Evolutionary conservation across 1,140 invertebrate species (phyloP), one percentile per base, ranked within the genome.

Genomic region (Cydia strobilella): DNA sequence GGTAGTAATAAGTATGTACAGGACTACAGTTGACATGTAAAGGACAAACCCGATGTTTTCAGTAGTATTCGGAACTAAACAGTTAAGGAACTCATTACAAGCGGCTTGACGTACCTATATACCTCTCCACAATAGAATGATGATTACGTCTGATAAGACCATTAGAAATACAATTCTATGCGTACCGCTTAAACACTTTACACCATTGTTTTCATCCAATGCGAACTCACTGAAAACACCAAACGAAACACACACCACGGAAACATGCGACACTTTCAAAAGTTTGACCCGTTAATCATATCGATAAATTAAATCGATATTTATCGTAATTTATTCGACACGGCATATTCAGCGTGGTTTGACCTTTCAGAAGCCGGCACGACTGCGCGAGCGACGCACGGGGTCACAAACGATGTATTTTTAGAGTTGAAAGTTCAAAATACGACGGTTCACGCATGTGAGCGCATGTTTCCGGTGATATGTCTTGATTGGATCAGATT

Each of bases 341-440:
- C 82, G 81, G 82, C 82, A 84, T 77, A 73, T 82, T 82, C 81
- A 82, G 84, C 87, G 90, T 89, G 87, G 84, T 80, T 74, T 91
- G 90, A 92, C 90, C 90, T 92, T 92, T 92, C 90, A 90, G 90
- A 83, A 84, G 86, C 76, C 82, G 83, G 75, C 82, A 81, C 84
- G 90, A 92, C 90, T 90, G 90, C 86, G 90, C 82, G 76, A 54
- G 85, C 87, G 90, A 90, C 84, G 87, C 83, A 86, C 86, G 88
- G 90, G 89, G 89, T 91, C 89, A 90, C 83, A 84, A 84, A 78
- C 75, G 81, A 84, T 84, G 83, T 92, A 92, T 92, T 92, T 92
- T 92, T 92, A 92, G 90, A 91, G 90, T 93, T 91, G 87, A 91
- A 91, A 93, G 90, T 92, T 92, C 90, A 90, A 89, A 90, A 90